These are phyloP conservation scores for Achroia grisella DNA, from an alignment of 1,140 invertebrate genomes.

Conservation along the genomic window DNA sequence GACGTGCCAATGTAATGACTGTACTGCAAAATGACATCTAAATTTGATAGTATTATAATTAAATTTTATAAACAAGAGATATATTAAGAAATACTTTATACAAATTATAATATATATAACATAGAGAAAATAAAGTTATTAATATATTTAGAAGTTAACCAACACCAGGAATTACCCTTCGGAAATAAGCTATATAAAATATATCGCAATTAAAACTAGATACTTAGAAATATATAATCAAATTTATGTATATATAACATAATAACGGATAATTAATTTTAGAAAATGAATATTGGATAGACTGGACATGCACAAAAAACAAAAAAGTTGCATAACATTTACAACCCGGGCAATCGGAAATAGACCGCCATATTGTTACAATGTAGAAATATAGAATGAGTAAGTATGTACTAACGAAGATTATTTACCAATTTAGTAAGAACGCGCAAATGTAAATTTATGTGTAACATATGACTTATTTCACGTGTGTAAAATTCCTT, in stretches of 20 bases:
- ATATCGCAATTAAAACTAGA: too few relatives aligned
- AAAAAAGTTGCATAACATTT: not conserved
- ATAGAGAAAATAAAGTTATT: too few relatives aligned
- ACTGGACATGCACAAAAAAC: not conserved
- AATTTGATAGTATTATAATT: slow-evolving; percentile 32
- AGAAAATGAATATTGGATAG: not conserved
- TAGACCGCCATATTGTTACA: slow-evolving; percentile 26
- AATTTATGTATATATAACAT: not conserved
- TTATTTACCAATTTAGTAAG: slow-evolving; percentile 4
- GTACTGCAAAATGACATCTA: slow-evolving; percentile 25
- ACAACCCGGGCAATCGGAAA: not conserved
- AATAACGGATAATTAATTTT: not conserved
- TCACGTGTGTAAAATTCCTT: slow-evolving; percentile 47
- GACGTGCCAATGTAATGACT: slow-evolving; percentile 27
- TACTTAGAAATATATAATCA: not conserved
- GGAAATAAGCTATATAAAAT: too few relatives aligned
- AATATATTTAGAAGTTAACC: too few relatives aligned
- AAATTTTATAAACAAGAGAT: not conserved
- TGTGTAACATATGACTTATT: slow-evolving; percentile 29
- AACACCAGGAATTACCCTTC: slow-evolving; percentile 12
- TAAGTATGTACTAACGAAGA: slow-evolving; percentile 6
- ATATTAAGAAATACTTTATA: too few relatives aligned
- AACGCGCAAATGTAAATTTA: slow-evolving; percentile 19
- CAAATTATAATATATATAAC: too few relatives aligned
- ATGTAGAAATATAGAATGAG: not conserved